These are phyloP conservation scores for Marcusenius ussheri DNA, from an alignment of 2,113 vertebrate genomes.

Conservation along the genomic window DNA sequence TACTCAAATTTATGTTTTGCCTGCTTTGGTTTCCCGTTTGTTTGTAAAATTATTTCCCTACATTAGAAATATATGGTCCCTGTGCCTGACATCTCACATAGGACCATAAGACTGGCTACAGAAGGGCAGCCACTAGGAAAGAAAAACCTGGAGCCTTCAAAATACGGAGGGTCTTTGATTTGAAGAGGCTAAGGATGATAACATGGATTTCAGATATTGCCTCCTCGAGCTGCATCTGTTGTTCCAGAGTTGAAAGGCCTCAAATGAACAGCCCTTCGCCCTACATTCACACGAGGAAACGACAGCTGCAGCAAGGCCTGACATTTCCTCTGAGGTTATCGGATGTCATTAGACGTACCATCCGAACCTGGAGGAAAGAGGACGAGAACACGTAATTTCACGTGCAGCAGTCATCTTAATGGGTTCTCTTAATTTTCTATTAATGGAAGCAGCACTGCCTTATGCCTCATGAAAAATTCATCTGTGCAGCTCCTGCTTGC, in stretches of 20 bases:
- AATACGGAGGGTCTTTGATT: background rate
- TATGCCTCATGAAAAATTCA: slow-evolving; percentile 61
- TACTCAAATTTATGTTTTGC: background rate
- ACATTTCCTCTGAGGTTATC: slow-evolving; percentile 24
- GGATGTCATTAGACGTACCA: slow-evolving; percentile 43
- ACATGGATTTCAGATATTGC: background rate
- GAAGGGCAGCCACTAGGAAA: background rate
- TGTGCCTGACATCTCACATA: background rate
- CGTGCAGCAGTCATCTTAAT: slow-evolving; percentile 39
- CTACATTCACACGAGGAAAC: slow-evolving; percentile 6
- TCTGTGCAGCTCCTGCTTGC: slow-evolving; percentile 50
- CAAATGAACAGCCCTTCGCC: background rate
- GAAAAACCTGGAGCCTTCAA: background rate
- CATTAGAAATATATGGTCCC: background rate
- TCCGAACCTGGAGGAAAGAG: slow-evolving; percentile 34
- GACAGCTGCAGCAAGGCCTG: background rate
- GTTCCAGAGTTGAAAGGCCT: background rate
- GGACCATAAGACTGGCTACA: background rate
- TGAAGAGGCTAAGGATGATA: background rate
- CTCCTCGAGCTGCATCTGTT: background rate
- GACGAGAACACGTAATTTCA: slow-evolving; percentile 41
- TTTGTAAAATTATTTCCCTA: background rate
- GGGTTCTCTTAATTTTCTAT: slow-evolving; percentile 56
- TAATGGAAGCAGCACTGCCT: slow-evolving; percentile 52
- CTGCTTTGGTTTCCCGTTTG: background rate